Percentiles rank a stretch among this genome's conserved stretches.
Evolutionary conservation across 2,113 vertebrate species (phyloP).

Genomic region (Hippocampus comes): DNA sequence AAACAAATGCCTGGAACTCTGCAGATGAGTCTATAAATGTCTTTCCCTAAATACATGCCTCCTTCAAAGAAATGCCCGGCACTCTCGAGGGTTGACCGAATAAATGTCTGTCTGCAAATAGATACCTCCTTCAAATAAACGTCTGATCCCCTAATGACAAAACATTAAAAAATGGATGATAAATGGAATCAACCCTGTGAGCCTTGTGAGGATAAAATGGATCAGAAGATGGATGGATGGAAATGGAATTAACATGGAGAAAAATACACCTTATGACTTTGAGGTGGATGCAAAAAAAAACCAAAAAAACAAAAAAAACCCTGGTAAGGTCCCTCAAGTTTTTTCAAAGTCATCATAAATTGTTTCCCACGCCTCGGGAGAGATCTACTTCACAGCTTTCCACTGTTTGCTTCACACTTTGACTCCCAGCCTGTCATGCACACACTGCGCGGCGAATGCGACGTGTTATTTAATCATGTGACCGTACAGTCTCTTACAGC

Average conservation of each 20-base stretch:
- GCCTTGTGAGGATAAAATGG: too few species aligned
- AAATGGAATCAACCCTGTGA: too few species aligned
- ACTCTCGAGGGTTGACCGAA: too few species aligned
- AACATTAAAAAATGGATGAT: too few species aligned
- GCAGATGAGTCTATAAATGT: too few species aligned
- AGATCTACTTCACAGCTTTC: slow-evolving; percentile 15
- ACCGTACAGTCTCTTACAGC: slow-evolving; percentile 23
- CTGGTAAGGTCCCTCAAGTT: not conserved
- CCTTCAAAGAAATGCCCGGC: not conserved
- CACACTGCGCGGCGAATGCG: slow-evolving; percentile 20
- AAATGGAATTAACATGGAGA: too few species aligned
- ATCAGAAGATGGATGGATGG: too few species aligned
- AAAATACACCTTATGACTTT: too few species aligned
- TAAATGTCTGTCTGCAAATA: too few species aligned
- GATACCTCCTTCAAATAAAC: too few species aligned
- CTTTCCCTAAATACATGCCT: not conserved
- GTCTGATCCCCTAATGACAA: too few species aligned
- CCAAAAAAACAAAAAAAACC: too few species aligned
- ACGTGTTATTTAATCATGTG: slow-evolving; percentile 40
- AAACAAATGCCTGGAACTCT: not conserved
- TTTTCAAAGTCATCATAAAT: slow-evolving; percentile 13
- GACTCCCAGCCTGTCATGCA: slow-evolving; percentile 11
- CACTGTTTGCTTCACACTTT: slow-evolving; percentile 32
- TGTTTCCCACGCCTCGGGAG: not conserved
- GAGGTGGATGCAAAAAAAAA: not conserved